Conservation (phyloP, 2,888 invertebrate species). For the Temnothorax rugatulus region DNA sequence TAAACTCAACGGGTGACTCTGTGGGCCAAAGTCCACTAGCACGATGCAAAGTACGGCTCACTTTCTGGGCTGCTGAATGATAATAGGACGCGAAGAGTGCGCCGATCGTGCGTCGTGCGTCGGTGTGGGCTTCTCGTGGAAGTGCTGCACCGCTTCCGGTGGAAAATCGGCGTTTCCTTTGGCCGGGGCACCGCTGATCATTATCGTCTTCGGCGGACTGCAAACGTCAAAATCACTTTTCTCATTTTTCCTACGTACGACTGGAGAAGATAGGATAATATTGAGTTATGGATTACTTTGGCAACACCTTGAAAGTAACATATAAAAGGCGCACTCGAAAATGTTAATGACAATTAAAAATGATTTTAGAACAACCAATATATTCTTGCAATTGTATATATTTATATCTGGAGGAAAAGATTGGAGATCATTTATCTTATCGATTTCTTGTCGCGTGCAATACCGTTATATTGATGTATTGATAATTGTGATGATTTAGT, state of each 20-base stretch:
- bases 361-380: background rate
- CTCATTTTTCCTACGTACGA: background rate
- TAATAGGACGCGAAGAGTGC: constrained; percentile 89
- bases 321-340: background rate
- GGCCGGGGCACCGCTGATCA: constrained; percentile 93
- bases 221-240: constrained; percentile 39
- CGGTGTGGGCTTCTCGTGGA: constrained; percentile 93
- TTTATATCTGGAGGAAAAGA: background rate
- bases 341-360: background rate
- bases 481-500: background rate
- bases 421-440: background rate
- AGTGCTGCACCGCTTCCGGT: constrained; percentile 94
- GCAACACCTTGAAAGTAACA: background rate
- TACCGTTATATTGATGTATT: background rate
- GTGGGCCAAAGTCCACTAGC: constrained; percentile 27
- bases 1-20: constrained; percentile 59
- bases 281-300: constrained; percentile 32
- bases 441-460: background rate
- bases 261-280: constrained; percentile 22
- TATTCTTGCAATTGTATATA: background rate
- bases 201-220: constrained; percentile 92
- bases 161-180: constrained; percentile 96
- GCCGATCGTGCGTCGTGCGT: constrained; percentile 88
- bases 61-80: constrained; percentile 96
- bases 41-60: constrained; percentile 85